A percentile compares a stretch with the other conserved stretches of the same genome.
Evolutionary conservation across 37 sponge, comb jelly and placozoan genomes (phyloP).

Genomic region (Spongilla lacustris): DNA sequence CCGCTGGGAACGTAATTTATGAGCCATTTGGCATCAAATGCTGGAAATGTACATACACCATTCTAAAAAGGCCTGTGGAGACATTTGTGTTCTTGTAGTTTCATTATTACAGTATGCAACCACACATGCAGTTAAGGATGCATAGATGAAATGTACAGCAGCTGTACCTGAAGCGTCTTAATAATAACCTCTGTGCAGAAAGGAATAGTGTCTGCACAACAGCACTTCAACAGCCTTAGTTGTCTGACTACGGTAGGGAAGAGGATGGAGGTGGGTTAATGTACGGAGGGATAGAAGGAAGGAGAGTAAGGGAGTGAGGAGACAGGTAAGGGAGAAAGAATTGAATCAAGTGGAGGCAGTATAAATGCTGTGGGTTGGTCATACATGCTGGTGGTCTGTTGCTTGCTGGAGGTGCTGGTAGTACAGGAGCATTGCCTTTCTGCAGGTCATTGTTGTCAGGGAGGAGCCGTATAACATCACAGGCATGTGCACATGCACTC

Average conservation of each 20-base stretch:
- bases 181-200: constrained; percentile 57
- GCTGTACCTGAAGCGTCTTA: constrained; percentile 51
- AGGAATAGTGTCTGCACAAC: constrained; percentile 34
- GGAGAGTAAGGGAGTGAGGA: no score
- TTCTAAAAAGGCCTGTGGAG: no score
- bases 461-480: constrained; percentile 2
- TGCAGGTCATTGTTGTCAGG: neutral
- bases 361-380: no score
- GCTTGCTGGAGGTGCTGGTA: neutral
- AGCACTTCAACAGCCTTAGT: constrained; percentile 39
- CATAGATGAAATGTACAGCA: neutral
- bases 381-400: neutral
- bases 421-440: neutral
- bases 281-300: no score
- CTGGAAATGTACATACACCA: no score
- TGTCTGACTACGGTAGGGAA: neutral
- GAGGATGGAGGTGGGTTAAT: neutral
- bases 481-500: constrained; percentile 9
- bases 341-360: no score
- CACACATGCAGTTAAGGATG: neutral
- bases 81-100: no score
- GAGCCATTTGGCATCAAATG: no score
- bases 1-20: no score
- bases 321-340: no score
- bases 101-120: no score